phyloP scores from a whole-genome alignment of 2,113 vertebrate species.

The Solea solea region DNA sequence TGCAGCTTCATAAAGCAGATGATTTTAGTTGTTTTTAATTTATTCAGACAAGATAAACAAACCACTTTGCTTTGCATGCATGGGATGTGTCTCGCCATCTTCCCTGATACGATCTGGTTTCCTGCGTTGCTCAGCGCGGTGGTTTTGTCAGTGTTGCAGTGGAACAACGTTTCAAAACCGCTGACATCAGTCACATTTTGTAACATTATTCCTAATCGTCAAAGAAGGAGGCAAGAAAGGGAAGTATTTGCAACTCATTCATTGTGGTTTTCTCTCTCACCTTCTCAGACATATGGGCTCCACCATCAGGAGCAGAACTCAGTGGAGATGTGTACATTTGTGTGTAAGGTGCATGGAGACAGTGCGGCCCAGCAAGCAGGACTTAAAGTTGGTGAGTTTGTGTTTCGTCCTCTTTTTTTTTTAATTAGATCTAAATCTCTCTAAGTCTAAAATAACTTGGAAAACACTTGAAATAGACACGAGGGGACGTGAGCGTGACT shows the following conservation, averaged over 20 bases:
- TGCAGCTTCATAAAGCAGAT: no score
- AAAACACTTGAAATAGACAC: constrained; percentile 4
- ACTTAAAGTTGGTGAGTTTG: constrained; percentile 88
- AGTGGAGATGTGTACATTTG: constrained; percentile 97
- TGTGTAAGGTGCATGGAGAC: constrained; percentile 90
- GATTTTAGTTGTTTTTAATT: no score
- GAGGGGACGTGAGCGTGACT: constrained; percentile 25
- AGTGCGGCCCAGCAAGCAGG: constrained; percentile 90
- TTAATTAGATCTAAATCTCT: neutral
- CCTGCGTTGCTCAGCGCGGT: constrained; percentile 16
- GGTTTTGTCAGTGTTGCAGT: constrained; percentile 22
- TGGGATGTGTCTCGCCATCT: neutral
- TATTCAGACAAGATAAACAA: no score
- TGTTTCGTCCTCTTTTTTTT: neutral
- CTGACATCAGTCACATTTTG: constrained; percentile 10
- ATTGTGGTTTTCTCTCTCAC: neutral
- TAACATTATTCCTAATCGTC: neutral
- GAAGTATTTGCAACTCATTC: neutral
- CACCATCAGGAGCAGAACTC: constrained; percentile 92
- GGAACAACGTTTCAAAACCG: constrained; percentile 7
- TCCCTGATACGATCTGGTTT: constrained; percentile 19
- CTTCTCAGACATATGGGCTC: constrained; percentile 91
- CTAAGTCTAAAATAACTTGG: constrained; percentile 29
- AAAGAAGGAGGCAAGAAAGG: neutral
- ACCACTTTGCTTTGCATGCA: constrained; percentile 2